Percentiles rank a stretch among this genome's conserved stretches.
These are phyloP conservation scores for Solenopsis invicta DNA, from an alignment of 1,140 invertebrate species.

Conservation along the genomic window DNA sequence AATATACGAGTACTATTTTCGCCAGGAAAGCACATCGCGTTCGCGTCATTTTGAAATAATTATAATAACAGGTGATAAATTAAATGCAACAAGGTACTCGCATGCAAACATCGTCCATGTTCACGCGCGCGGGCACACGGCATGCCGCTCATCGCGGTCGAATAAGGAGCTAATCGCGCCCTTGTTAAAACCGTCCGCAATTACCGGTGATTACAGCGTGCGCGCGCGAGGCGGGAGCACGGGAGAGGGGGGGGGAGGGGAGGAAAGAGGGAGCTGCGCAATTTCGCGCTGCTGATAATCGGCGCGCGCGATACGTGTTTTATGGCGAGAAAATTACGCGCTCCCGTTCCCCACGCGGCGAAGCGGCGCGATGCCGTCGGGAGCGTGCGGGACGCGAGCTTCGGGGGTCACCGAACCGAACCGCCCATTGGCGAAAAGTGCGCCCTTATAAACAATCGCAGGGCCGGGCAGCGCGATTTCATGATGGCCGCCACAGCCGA, in stretches of 20 bases:
- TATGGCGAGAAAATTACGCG: conserved; percentile 56
- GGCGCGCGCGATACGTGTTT: conserved; percentile 37
- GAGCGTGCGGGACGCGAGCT: background rate
- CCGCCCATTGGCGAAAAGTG: conserved; percentile 70
- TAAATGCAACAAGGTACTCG: background rate
- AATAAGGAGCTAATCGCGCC: conserved; percentile 42
- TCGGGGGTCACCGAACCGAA: conserved; percentile 57
- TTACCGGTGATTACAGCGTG: conserved; percentile 31
- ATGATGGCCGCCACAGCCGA: conserved; percentile 81
- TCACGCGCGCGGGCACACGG: background rate
- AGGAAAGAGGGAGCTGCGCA: background rate
- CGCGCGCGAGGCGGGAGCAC: too few relatives aligned
- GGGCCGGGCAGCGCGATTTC: conserved; percentile 75
- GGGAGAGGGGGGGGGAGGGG: too few relatives aligned
- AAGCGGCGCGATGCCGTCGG: background rate
- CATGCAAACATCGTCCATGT: background rate
- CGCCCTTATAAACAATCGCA: conserved; percentile 77
- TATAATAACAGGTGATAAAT: background rate
- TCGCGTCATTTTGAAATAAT: background rate
- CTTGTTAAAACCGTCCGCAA: conserved; percentile 25
- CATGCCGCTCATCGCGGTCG: background rate
- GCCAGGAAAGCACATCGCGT: background rate
- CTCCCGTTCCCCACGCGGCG: conserved; percentile 3
- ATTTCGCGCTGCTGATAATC: conserved; percentile 37
- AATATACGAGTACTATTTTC: too few relatives aligned